Evolutionary conservation across 1,140 invertebrate genomes (phyloP), one percentile per base, ranked within the genome.

Genomic region (Augochlora pura): DNA sequence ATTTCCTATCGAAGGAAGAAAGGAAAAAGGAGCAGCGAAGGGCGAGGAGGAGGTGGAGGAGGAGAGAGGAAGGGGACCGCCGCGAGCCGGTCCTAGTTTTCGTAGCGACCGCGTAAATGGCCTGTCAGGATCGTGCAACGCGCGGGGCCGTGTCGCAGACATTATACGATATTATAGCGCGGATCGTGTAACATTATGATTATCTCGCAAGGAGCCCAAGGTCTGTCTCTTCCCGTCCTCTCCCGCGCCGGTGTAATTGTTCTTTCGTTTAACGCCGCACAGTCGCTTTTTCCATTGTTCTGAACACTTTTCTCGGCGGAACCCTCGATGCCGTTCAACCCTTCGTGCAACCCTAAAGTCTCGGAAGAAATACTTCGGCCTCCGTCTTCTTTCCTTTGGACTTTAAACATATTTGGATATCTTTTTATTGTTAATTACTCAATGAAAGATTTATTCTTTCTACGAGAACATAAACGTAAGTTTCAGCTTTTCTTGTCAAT

Each of bases 171-270:
- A 91, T 90, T 89, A 89, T 87, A 82, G 87, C 85, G 86, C 82
- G 87, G 80, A 89, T 89, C 89, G 90, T 88, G 87, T 91, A 90
- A 90, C 88, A 84, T 90, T 90, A 91, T 91, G 88, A 91, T 91
- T 90, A 91, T 91, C 90, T 86, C 76, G 86, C 89, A 91, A 91
- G 68, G 90, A 90, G 90, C 88, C 89, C 90, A 91, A 91, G 90
- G 90, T 87, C 90, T 80, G 76, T 86, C 83, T 86, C 87, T 85
- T 86, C 86, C 82, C 83, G 84, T 87, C 86, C 87, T 87, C 87
- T 82, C 82, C 72, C 81, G 54, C 81, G 60, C 66, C 72, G 25
- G 52, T 84, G 81, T 89, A 89, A 90, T 91, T 90, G 86, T 89
- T 90, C 88, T 86, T 90, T 83, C 86, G 81, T 84, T 79, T 79